A percentile compares a stretch with the other conserved stretches of the same genome.
Conservation (phyloP, 2,113 vertebrate genomes). For the Glareola pratincola region DNA sequence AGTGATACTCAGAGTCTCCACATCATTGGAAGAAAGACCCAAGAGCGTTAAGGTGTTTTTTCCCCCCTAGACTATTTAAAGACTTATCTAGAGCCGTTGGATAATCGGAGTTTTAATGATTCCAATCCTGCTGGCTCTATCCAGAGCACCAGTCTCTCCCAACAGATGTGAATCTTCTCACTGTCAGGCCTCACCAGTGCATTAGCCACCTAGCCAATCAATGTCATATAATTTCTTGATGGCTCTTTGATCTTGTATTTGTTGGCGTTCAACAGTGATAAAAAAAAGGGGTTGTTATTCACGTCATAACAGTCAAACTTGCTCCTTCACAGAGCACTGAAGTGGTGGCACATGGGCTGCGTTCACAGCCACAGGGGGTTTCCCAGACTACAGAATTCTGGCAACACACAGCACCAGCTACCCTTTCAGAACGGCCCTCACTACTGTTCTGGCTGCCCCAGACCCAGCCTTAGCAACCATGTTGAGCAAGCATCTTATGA, state of each 20-base stretch:
- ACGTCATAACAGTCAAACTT: accelerated
- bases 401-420: accelerated
- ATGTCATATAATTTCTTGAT: not conserved
- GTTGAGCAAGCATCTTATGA: not conserved
- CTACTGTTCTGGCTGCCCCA: not conserved
- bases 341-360: accelerated
- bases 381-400: not conserved
- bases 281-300: not conserved
- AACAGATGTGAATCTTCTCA: not conserved
- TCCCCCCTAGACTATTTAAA: not conserved
- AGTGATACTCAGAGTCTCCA: not conserved
- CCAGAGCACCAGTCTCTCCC: not conserved
- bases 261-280: not conserved
- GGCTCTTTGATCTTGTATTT: not conserved
- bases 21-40: not conserved
- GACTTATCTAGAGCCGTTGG: not conserved
- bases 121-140: not conserved
- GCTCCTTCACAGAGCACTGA: not conserved
- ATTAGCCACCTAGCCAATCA: not conserved
- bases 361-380: not conserved
- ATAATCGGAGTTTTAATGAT: not conserved
- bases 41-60: not conserved
- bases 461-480: not conserved
- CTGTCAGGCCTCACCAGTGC: not conserved
- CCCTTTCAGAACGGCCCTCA: not conserved